Base-by-base conservation (phyloP, 2,797 vertebrate genomes). In the Enteromius thamalakanensis region DNA sequence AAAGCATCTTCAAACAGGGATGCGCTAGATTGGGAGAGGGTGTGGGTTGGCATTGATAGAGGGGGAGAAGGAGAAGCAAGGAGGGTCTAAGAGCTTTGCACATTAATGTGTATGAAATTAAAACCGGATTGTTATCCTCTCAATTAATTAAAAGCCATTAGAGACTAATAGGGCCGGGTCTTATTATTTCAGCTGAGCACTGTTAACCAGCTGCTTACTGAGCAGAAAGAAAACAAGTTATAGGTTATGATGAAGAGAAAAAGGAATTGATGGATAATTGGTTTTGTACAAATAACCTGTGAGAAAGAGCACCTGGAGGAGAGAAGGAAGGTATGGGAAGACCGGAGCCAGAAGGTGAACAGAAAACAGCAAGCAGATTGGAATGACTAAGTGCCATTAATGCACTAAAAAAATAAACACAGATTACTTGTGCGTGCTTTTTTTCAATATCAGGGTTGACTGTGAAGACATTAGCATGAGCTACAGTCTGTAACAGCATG, bases 81-180 rank as follows among this genome's bases (percentile, higher is more conserved):
- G 42, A 79, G 78, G 53, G 76, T 80, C 51, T 19, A 19, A 82
- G 62, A 77, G 60, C 47, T 67, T 55, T 65, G 64, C 67, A 40
- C 71, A 79, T 81, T 86, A 76, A 86, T 86, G 45, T 76, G 81
- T 79, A 76, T 80, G 19, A 90, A 85, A 87, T 87, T 89, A 72
- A 69, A 87, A 58, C 71, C 55, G 68, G 75, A 88, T 82, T 90
- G 74, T 84, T 87, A 81, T 74, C 72, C 40, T 86, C 64, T 86
- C 84, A 72, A 87, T 85, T 86, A 87, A 87, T 88, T 86, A 80
- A 81, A 83, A 65, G 45, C 77, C 45, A 87, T 88, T 85, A 85
- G 81, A 55, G 64, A 69, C 68, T 82, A 89, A 86, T 88, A 75
- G 71, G 53, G 76, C 62, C 53, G n/a, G 79, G 71, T 75, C 69